Percentiles rank a stretch among this genome's conserved stretches.
phyloP scores from a whole-genome alignment of 2,797 vertebrate species.

The Aldrovandia affinis region DNA sequence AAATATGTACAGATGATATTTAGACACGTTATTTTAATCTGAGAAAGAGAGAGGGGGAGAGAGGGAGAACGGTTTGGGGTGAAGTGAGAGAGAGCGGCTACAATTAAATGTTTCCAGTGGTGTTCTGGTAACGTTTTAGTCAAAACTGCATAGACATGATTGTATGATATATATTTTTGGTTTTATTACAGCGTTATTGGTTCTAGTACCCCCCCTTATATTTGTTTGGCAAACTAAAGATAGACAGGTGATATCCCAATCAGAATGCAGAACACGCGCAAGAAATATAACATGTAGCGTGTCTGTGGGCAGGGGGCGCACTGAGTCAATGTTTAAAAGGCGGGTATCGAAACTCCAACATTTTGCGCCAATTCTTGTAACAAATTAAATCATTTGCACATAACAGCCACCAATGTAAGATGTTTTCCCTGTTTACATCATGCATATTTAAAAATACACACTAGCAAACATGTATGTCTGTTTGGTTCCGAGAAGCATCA shows the following conservation, averaged over 20 bases:
- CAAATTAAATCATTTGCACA: background rate
- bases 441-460: background rate
- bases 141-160: background rate
- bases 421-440: background rate
- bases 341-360: background rate
- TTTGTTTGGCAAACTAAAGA: background rate
- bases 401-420: background rate
- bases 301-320: conserved; percentile 28
- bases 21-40: background rate
- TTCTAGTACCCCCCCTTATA: no score
- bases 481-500: background rate
- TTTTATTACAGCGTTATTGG: no score
- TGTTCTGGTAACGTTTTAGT: background rate
- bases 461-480: background rate
- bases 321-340: conserved; percentile 23
- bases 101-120: background rate
- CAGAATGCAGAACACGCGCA: conserved; percentile 8
- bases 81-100: background rate
- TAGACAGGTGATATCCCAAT: background rate
- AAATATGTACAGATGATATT: background rate
- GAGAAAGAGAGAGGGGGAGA: background rate
- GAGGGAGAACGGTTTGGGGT: background rate
- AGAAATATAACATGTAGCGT: background rate
- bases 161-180: background rate
- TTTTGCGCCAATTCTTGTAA: background rate